Evolutionary conservation across 2,797 vertebrate species (phyloP).

Genomic region (Saxicola maurus): DNA sequence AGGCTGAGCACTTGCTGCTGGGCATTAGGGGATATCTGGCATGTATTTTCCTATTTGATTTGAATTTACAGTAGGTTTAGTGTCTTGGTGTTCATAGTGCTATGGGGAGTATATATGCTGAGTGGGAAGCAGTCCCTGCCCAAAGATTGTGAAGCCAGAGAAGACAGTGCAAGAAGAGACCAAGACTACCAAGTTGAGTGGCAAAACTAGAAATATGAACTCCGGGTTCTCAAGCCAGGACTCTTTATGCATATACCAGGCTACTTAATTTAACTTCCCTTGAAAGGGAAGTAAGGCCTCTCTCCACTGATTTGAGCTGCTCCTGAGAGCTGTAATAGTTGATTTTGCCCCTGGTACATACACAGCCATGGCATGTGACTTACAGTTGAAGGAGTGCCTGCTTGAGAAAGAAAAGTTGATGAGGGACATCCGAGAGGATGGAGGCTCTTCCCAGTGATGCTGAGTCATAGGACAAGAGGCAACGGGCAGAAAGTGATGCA

Average conservation of each 20-base stretch:
- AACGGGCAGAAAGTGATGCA: not conserved
- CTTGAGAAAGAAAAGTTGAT: not conserved
- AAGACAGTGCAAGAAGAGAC: not conserved
- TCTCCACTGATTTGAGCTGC: not conserved
- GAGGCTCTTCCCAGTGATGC: not conserved
- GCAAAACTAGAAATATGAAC: not conserved
- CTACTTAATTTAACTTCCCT: not conserved
- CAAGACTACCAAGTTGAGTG: not conserved
- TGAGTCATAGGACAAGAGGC: not conserved
- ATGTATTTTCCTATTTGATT: not conserved
- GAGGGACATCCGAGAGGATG: not conserved
- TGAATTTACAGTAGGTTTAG: not conserved
- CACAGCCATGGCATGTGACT: not conserved
- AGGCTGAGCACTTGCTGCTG: not conserved
- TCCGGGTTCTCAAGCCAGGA: not conserved
- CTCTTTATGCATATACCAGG: not conserved
- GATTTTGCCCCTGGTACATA: not conserved
- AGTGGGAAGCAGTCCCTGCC: not conserved
- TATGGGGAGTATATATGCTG: not conserved
- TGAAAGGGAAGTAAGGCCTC: not conserved
- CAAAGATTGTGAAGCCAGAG: not conserved
- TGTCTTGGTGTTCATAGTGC: fast-evolving
- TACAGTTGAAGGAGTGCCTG: not conserved
- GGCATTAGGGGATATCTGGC: not conserved
- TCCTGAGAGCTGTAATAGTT: not conserved